Base-by-base conservation (phyloP, 2,888 invertebrate genomes). In the Pollenia angustigena region DNA sequence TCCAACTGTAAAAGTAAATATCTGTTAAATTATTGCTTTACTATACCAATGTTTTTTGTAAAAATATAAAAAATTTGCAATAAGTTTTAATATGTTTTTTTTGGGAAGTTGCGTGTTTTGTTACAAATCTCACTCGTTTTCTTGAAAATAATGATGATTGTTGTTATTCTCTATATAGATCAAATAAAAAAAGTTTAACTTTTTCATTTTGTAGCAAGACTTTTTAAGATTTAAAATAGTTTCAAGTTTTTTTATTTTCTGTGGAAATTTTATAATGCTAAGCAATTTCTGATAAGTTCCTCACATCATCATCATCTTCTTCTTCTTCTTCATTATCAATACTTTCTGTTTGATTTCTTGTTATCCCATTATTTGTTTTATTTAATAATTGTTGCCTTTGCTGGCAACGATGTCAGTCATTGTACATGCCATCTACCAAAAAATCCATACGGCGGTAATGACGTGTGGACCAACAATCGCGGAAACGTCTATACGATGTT, bases 371-470 rank as follows among this genome's bases (percentile, higher is more conserved):
- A 69, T 54, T 81, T 40, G 52, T 81, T 56, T 54, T 72, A 54
- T 74, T 44, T 50, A 84, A 50, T 46, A 86, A 54, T 14, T 85
- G 85, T 69, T 84, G 80, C 56, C 76, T 62, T 72, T 72, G 76
- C 32, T 72, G 75, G 48, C 32, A 69, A 42, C 68, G 76, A 64
- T 83, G 93, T 93, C 92, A 97, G 91, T 97, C 97, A 94, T 97
- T 97, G 91, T 97, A 97, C 96, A 97, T 97, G 90, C 97, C 97
- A 93, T 97, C 97, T 80, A 97, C 96, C 14, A 97, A 94, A 91
- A 97, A 97, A 93, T 97, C 97, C 97, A 97, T 97, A 91, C 97
- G 94, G 88, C 96, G 95, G 90, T 97, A 97, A 93, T 97, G 97
- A 89, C 97, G 95, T 88, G 97, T 96, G 89, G 96, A 96, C 97